A percentile compares a stretch with the other conserved stretches of the same genome.
These are phyloP conservation scores for Cylas formicarius DNA, from an alignment of 1,140 invertebrate genomes.

Conservation along the genomic window DNA sequence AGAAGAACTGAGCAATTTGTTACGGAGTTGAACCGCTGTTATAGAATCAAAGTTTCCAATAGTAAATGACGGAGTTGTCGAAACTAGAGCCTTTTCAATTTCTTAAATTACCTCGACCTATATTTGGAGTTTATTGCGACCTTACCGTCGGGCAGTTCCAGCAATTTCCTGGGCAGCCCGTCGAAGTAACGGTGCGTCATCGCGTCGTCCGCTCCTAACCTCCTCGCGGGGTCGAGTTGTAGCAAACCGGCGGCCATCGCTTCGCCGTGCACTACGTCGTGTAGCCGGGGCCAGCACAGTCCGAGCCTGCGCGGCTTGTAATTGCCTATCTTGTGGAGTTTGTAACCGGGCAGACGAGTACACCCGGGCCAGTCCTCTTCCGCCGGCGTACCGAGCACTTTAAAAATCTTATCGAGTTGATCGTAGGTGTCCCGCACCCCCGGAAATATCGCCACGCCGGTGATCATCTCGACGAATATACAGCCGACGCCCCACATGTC, in stretches of 20 bases:
- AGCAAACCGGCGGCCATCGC: conserved; percentile 76
- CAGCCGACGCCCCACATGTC: conserved; percentile 99
- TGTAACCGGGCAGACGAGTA: conserved; percentile 76
- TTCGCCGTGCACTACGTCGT: conserved; percentile 82
- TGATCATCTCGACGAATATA: conserved; percentile 97
- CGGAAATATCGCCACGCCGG: conserved; percentile 91
- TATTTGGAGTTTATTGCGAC: background rate
- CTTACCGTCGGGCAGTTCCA: conserved; percentile 85
- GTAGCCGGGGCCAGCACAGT: conserved; percentile 78
- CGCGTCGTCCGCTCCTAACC: conserved; percentile 82
- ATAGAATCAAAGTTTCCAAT: too few relatives aligned
- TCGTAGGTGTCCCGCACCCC: conserved; percentile 91
- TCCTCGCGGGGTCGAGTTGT: conserved; percentile 77
- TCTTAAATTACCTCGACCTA: background rate
- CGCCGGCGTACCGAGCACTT: conserved; percentile 85
- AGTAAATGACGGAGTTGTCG: too few relatives aligned
- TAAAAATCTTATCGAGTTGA: conserved; percentile 96
- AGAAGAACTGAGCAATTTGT: too few relatives aligned
- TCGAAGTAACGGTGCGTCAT: conserved; percentile 84
- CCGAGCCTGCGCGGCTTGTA: conserved; percentile 74
- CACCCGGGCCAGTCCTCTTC: conserved; percentile 88
- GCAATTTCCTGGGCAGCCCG: conserved; percentile 79
- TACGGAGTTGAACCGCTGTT: too few relatives aligned
- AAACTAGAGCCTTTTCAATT: too few relatives aligned
- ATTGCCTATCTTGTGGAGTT: conserved; percentile 68